Base-by-base conservation (phyloP, 2,113 vertebrate genomes). In the Corythornis vintsioides region DNA sequence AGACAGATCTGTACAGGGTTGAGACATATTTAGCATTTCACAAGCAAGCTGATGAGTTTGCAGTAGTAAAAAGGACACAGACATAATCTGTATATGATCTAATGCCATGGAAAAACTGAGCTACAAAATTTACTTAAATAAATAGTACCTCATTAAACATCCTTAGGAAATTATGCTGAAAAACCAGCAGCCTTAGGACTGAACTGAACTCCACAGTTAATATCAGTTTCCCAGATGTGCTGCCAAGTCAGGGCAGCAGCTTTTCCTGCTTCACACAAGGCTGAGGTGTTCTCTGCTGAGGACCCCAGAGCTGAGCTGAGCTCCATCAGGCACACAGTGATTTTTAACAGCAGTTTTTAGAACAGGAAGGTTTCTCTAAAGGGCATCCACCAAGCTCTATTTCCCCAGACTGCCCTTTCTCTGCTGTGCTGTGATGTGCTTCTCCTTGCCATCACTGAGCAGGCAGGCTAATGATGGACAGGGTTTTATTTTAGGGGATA, bases 101-200 rank as follows among this genome's bases (percentile, higher is more conserved):
- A 90, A 71, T 38, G 28, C 26, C 56, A 66, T 3, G 2, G 33
- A 65, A 89, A 83, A n/a, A 9, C 14, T 66, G 50, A 19, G 38
- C 10, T 38, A 38, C 7, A 72, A 85, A 60, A 76, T 76, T 91
- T 89, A 82, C 47, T 53, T 65, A 61, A 93, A 80, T 47, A 64
- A 81, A 47, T 3, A 3, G 11, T 16, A 85, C 40, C 10, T 40
- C 14, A 71, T 13, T 74, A 28, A 18, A 60, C 0, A 6, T 25
- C 29, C 35, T 64, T 52, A 43, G 14, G 19, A 9, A 56, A 57
- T 38, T 56, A 77, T 9, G 15, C 42, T 55, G 55, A 70, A 80
- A 67, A 65, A 66, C 6, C 11, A 52, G 52, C 16, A 70, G 52
- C 10, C 42, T 53, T 43, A 64, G 59, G 35, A 33, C 17, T 38